Conservation (phyloP, 2,113 vertebrate species). For the Castor canadensis region DNA sequence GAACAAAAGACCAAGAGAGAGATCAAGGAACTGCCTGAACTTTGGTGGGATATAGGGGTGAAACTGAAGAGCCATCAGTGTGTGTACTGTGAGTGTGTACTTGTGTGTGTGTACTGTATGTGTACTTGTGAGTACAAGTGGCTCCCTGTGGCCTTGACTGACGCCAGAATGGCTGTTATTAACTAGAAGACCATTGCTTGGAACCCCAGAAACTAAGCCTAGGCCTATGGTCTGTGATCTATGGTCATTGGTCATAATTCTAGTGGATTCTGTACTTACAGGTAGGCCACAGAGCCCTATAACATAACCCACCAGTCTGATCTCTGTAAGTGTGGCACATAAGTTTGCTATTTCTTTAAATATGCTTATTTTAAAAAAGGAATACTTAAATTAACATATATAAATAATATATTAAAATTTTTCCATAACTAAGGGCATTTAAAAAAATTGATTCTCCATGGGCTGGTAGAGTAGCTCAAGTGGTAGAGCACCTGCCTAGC, state of each 20-base stretch:
- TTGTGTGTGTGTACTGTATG: no score
- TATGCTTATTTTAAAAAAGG: not conserved
- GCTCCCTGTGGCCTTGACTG: not conserved
- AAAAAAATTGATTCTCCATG: no score
- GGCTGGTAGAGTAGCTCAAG: no score
- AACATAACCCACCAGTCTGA: not conserved
- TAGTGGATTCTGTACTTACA: not conserved
- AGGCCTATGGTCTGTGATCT: not conserved
- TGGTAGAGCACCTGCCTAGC: no score
- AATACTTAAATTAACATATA: not conserved
- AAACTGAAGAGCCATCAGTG: not conserved
- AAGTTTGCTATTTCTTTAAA: not conserved
- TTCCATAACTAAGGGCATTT: not conserved
- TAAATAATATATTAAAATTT: not conserved
- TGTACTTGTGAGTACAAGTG: not conserved
- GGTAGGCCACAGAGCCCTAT: not conserved
- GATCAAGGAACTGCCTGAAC: not conserved
- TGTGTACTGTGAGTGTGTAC: no score
- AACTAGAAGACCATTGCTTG: not conserved
- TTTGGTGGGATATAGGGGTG: not conserved
- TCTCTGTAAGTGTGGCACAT: not conserved
- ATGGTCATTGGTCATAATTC: not conserved
- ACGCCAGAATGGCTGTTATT: not conserved
- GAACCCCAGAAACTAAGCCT: not conserved
- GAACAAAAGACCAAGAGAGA: not conserved